A percentile compares a stretch with the other conserved stretches of the same genome.
Evolutionary conservation across 1,140 invertebrate genomes (phyloP).

Genomic region (Babylonia areolata): DNA sequence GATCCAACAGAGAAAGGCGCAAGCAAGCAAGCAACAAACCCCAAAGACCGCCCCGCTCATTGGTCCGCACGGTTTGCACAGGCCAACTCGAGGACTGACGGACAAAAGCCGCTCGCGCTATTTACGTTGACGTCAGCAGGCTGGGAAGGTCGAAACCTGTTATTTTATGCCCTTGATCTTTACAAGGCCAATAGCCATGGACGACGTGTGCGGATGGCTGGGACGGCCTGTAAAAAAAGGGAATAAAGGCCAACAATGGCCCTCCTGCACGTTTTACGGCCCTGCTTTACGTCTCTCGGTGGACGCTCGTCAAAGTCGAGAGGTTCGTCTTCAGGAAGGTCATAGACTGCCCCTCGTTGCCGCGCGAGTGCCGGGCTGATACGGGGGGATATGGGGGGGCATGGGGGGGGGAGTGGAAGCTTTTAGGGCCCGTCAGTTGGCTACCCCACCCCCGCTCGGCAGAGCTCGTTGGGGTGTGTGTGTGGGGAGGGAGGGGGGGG

Average conservation of each 20-base stretch:
- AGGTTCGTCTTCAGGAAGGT: neutral
- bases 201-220: neutral
- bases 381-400: neutral
- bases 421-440: no score
- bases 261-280: neutral
- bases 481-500: no score
- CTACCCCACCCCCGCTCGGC: no score
- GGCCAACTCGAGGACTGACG: no score
- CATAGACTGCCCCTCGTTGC: neutral
- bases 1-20: neutral
- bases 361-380: neutral
- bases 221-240: neutral
- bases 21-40: no score
- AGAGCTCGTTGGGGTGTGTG: no score
- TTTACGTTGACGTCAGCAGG: neutral
- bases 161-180: neutral
- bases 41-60: neutral
- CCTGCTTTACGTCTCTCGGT: neutral
- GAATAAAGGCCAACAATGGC: constrained; percentile 9
- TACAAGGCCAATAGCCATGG: constrained; percentile 5
- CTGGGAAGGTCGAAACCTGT: neutral
- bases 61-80: no score
- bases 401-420: no score
- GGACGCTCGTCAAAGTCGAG: neutral
- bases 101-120: no score